Evolutionary conservation across 1,140 invertebrate species (phyloP).

Genomic region (Parasteatoda tepidariorum): DNA sequence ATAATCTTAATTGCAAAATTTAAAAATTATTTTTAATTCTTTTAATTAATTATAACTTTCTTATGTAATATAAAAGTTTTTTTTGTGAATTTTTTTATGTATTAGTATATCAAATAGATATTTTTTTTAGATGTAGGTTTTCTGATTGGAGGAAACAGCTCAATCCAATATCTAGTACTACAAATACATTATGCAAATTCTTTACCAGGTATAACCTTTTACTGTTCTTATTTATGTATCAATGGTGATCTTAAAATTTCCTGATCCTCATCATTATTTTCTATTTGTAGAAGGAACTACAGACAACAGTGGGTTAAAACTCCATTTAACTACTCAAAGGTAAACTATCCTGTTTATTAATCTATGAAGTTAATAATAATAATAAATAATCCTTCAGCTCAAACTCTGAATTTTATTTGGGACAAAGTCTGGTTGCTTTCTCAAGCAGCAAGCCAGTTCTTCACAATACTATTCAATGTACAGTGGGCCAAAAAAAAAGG

Average conservation of each 20-base stretch:
- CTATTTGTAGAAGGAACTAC: slow-evolving; percentile 61
- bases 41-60: no score
- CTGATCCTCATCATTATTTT: background rate
- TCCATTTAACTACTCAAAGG: slow-evolving; percentile 65
- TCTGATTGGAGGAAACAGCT: slow-evolving; percentile 70
- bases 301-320: slow-evolving; percentile 66
- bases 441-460: no score
- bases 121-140: slow-evolving; percentile 72
- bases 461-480: no score
- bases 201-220: slow-evolving; percentile 36
- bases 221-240: background rate
- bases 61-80: no score
- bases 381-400: no score
- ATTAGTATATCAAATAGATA: slow-evolving; percentile 23
- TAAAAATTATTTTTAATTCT: background rate
- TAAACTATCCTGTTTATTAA: slow-evolving; percentile 62
- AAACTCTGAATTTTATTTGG: no score
- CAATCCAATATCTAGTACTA: slow-evolving; percentile 72
- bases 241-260: background rate
- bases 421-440: no score
- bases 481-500: no score
- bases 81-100: background rate
- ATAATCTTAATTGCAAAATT: background rate
- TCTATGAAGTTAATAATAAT: no score
- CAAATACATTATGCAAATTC: slow-evolving; percentile 68